Base-by-base conservation (phyloP, 2,888 invertebrate species). In the Baccha elongata region DNA sequence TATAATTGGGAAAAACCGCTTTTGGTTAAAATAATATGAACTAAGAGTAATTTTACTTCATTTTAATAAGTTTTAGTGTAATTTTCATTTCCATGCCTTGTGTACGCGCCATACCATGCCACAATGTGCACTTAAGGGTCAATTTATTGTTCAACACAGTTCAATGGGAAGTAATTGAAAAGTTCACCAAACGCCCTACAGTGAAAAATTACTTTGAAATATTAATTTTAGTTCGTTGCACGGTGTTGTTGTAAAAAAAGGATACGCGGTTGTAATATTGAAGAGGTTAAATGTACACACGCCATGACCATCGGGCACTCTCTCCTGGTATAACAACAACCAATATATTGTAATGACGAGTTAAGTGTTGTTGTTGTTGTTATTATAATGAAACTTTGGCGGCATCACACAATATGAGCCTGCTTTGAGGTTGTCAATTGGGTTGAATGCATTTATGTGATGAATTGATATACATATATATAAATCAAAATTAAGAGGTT, bases 161-260 rank as follows among this genome's bases (percentile, higher is more conserved):
- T 75, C 75, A 65, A 42, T 71, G 71, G 75, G 60, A 71, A 62
- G 52, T 67, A 76, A 81, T 81, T 76, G 75, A 71, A 76, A 76
- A 76, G 58, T 71, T 65, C 58, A 65, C 50, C 58, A 65, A 52
- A n/a, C 42, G 15, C 17, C 21, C 1, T 8, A n/a, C 32, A 48
- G 60, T 71, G 71, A 32, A 32, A 65, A 46, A 65, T 55, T 58
- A 58, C 55, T 75, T 80, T 17, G 48, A 32, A 71, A 65, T 68
- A 60, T 58, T 75, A 62, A 64, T 80, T 80, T 74, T 26, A 58
- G 35, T 13, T 50, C 48, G 37, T 17, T 11, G 19, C 53, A 15
- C 23, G 23, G 5, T 32, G 29, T 32, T n/a, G 6, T 26, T 26
- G 26, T 26, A 6, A 4, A 26, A 4, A 26, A 6, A 4, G 26